phyloP scores from a whole-genome alignment of 2,113 vertebrate genomes.

The Quiscalus mexicanus region DNA sequence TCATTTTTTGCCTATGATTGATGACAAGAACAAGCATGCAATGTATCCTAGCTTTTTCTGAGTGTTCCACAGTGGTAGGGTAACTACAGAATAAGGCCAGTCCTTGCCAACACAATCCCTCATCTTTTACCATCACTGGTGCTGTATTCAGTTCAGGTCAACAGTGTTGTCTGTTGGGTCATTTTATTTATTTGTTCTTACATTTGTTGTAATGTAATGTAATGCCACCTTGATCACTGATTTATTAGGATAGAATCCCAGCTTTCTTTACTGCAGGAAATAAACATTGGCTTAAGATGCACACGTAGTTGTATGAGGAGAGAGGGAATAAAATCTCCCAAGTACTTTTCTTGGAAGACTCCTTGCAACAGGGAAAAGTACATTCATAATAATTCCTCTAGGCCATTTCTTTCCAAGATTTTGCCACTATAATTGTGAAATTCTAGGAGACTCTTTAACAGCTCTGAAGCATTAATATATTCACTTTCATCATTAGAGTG shows the following conservation, averaged over 20 bases:
- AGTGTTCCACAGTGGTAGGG: background rate
- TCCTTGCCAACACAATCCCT: background rate
- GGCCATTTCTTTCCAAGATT: background rate
- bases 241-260: background rate
- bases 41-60: background rate
- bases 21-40: background rate
- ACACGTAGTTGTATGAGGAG: background rate
- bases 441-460: background rate
- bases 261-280: background rate
- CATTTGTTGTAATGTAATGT: too few species aligned
- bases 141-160: background rate
- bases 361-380: background rate
- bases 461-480: constrained; percentile 17
- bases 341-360: background rate
- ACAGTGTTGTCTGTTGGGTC: background rate
- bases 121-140: background rate
- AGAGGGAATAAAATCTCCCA: background rate
- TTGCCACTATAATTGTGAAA: background rate
- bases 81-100: background rate
- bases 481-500: constrained; percentile 10
- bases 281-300: background rate
- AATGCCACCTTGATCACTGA: too few species aligned
- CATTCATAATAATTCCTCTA: background rate
- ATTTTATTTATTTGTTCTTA: background rate
- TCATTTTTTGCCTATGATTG: background rate